Percentiles rank a stretch among this genome's conserved stretches.
phyloP scores from a whole-genome alignment of 2,113 vertebrate genomes.

The Ascaphus truei region DNA sequence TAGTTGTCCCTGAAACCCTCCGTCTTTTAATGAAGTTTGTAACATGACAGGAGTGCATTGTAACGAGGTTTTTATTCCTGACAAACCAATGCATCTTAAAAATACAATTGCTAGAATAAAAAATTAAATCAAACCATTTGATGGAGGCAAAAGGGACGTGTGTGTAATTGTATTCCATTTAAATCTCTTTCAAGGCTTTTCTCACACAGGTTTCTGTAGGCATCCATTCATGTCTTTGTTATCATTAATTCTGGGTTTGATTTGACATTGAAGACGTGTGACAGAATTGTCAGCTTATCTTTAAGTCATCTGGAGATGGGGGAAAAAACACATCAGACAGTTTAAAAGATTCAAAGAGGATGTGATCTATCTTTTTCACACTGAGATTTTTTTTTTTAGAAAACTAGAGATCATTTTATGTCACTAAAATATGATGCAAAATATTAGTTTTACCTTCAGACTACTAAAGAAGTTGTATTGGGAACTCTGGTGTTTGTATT shows the following conservation, averaged over 20 bases:
- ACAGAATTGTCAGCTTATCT: slow-evolving; percentile 62
- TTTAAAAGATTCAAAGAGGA: slow-evolving; percentile 46
- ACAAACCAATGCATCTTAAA: slow-evolving; percentile 21
- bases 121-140: slow-evolving; percentile 8
- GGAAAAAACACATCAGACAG: slow-evolving; percentile 37
- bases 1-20: background rate
- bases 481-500: background rate
- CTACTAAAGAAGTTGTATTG: background rate
- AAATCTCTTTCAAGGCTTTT: slow-evolving; percentile 45
- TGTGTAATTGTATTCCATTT: slow-evolving; percentile 48
- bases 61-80: background rate
- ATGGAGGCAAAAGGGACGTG: background rate
- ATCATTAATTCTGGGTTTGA: slow-evolving; percentile 58
- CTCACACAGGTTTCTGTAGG: slow-evolving; percentile 55
- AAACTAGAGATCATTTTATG: no score
- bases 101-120: background rate
- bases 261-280: slow-evolving; percentile 61
- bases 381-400: slow-evolving; percentile 46
- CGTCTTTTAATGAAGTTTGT: background rate
- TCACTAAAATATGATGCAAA: slow-evolving; percentile 40
- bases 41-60: background rate
- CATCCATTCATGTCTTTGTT: slow-evolving; percentile 56
- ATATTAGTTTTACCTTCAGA: slow-evolving; percentile 20
- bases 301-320: slow-evolving; percentile 57
- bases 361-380: slow-evolving; percentile 34